These are phyloP conservation scores for Australoheros scitulus DNA, from an alignment of 2,113 vertebrate genomes.

Conservation along the genomic window DNA sequence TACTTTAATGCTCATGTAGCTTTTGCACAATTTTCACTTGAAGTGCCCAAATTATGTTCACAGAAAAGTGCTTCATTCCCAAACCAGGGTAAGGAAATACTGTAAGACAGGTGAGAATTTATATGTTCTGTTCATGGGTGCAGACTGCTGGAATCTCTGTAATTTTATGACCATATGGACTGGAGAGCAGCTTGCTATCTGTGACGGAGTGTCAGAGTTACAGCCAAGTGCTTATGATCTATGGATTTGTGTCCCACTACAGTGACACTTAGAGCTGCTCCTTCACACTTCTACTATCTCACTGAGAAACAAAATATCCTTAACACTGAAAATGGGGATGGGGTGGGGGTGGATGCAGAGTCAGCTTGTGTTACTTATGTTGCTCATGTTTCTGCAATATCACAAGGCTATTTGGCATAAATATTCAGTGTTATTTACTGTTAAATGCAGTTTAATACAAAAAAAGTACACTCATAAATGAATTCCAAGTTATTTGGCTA, in stretches of 20 bases:
- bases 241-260: constrained; percentile 59
- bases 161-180: constrained; percentile 65
- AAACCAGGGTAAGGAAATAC: constrained; percentile 17
- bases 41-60: neutral
- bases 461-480: neutral
- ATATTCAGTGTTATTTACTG: neutral
- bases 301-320: constrained; percentile 20
- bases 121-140: constrained; percentile 54
- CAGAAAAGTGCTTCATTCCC: neutral
- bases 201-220: constrained; percentile 67
- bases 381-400: neutral
- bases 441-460: neutral
- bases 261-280: constrained; percentile 39
- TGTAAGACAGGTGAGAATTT: constrained; percentile 33
- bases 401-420: neutral
- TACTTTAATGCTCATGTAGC: neutral
- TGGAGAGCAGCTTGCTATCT: constrained; percentile 47
- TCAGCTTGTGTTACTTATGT: neutral
- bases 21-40: neutral
- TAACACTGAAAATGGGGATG: constrained; percentile 1
- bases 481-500: neutral
- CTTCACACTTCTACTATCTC: constrained; percentile 65
- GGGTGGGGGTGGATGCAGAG: neutral
- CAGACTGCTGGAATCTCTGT: constrained; percentile 43
- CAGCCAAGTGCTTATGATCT: constrained; percentile 69